These are phyloP conservation scores for Aleadryas rufinucha DNA, from an alignment of 2,113 vertebrate species.

Conservation along the genomic window DNA sequence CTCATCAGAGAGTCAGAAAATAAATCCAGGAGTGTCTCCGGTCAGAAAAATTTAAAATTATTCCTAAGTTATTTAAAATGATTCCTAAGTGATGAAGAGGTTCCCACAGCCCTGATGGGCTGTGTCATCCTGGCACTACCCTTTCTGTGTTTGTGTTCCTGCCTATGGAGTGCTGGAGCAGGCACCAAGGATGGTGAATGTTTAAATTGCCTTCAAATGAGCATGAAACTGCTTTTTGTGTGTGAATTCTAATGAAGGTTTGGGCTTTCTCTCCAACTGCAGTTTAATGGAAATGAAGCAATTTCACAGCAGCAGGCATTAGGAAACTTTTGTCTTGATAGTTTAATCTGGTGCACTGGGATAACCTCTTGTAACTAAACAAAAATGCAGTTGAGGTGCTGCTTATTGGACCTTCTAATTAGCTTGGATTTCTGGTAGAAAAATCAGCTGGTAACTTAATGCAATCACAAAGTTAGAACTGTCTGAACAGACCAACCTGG, in stretches of 20 bases:
- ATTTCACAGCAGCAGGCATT: background rate
- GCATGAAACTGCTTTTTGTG: background rate
- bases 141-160: background rate
- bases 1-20: background rate
- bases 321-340: background rate
- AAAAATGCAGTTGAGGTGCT: background rate
- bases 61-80: background rate
- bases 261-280: background rate
- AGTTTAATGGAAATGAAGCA: background rate
- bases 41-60: background rate
- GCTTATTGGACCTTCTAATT: background rate
- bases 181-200: background rate
- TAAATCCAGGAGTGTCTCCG: background rate
- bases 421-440: background rate
- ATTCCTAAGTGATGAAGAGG: background rate
- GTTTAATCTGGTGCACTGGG: background rate
- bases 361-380: background rate
- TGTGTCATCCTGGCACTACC: background rate
- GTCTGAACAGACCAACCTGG: fast-evolving
- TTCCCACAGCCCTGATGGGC: background rate
- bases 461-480: background rate
- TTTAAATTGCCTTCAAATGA: background rate
- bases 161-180: background rate
- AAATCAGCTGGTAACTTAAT: background rate
- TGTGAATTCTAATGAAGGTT: background rate